These are phyloP conservation scores for Notothenia rossii DNA, from an alignment of 2,113 vertebrate genomes.

Conservation along the genomic window DNA sequence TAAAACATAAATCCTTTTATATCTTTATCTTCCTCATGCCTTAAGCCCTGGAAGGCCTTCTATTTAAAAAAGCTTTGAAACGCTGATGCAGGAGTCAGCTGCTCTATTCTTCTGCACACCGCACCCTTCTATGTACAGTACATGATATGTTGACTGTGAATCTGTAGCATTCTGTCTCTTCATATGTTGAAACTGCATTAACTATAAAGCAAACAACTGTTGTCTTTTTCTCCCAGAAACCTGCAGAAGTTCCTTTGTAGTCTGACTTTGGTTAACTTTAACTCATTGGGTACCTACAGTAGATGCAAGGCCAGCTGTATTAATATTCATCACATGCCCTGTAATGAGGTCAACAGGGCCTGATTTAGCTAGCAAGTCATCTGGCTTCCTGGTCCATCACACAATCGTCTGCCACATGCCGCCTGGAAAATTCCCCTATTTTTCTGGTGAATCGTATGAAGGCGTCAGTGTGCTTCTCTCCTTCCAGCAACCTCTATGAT, in stretches of 20 bases:
- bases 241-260: constrained; percentile 57
- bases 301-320: constrained; percentile 76
- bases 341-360: constrained; percentile 83
- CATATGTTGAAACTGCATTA: neutral
- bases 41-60: neutral
- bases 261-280: constrained; percentile 50
- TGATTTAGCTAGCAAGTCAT: constrained; percentile 77
- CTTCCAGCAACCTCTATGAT: constrained; percentile 84
- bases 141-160: neutral
- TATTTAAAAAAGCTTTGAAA: constrained; percentile 13
- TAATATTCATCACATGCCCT: constrained; percentile 82
- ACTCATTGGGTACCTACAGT: constrained; percentile 72
- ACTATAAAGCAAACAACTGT: neutral
- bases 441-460: constrained; percentile 81
- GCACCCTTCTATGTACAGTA: neutral
- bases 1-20: constrained; percentile 50
- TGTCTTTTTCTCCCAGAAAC: constrained; percentile 25
- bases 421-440: constrained; percentile 81
- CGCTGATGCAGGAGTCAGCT: constrained; percentile 11
- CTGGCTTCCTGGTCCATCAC: constrained; percentile 79
- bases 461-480: constrained; percentile 73
- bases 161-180: neutral
- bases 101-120: constrained; percentile 14
- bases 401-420: constrained; percentile 81
- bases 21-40: constrained; percentile 24